Base-by-base conservation (phyloP, 2,888 invertebrate genomes). In the Drosophila sordidapex region DNA sequence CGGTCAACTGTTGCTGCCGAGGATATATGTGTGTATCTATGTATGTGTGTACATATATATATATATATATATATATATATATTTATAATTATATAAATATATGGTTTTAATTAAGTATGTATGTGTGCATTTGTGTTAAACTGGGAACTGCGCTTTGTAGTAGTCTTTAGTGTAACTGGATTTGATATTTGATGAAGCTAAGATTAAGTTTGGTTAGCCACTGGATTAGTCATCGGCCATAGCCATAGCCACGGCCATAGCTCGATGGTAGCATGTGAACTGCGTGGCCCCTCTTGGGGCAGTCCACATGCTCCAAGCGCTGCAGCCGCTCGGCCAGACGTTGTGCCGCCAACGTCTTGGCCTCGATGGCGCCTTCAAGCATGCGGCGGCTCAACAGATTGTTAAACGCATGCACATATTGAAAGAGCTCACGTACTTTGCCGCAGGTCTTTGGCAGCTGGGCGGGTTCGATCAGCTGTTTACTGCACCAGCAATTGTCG, bases 401-500 rank as follows among this genome's bases (percentile, higher is more conserved):
- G 52, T 91, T 90, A 68, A 91, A 89, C 64, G 83, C 76, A 53
- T 79, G 74, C 59, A 91, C 62, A 82, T 91, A 91, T 74, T 91
- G 82, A 60, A 91, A 83, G 38, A 85, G 71, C 70, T 87, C 87
- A 92, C 92, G 85, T 92, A 93, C 92, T 90, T 92, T 90, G 58
- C 72, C 75, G 68, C 90, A 91, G 51, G 87, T 89, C 72, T 91
- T 91, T 4, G 92, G 91, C 25, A 91, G 69, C 56, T 90, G 82
- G 1, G 93, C 92, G 36, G 94, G 93, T 64, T 92, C 91, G 38
- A 94, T 92, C 21, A 92, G 71, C 27, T 91, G 82, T 62, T 93
- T 92, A 33, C 87, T 91, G 77, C 93, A 93, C 85, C 89, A 92
- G 68, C 93, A 93, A 6, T 82, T 91, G 63, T 93, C 93, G 3